Base-by-base conservation (phyloP, 1,140 invertebrate species). In the Halesus radiatus region DNA sequence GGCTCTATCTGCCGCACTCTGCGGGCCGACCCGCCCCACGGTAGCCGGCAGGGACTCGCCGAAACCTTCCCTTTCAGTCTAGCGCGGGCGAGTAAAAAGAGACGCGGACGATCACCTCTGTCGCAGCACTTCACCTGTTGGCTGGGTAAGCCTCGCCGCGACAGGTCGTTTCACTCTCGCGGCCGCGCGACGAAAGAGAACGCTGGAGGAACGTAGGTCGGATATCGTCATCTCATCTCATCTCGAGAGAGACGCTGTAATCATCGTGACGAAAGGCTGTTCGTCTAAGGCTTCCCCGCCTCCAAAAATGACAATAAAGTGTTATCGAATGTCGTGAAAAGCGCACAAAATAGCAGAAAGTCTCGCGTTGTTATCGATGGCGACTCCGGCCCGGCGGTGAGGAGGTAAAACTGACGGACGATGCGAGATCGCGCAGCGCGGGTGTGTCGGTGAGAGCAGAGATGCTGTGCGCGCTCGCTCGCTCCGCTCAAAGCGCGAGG, bases 1-100 rank as follows among this genome's bases (percentile, higher is more conserved):
- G 78, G 78, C 78, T 70, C 68, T 62, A 64, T 79, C 70, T 79
- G 78, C 72, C 78, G 78, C 56, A 56, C 78, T 58, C 78, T 58
- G 37, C n/a, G 22, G 22, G 6, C 13, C 18, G 18, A 18, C 78
- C 53, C 70, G 32, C 50, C 68, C 56, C 70, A 26, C 23, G 56
- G 70, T 32, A 26, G 10, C 37, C 53, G 64, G 18, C 32, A 20
- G 37, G 53, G 54, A 53, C 68, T 22, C 70, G 16, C 26, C 13
- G 13, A 3, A 26, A 56, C 50, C 52, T 70, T 62, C 37, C 76
- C 54, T 72, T 75, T 68, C 76, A 10, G 16, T 66, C 76, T 23
- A 5, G 26, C 72, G 54, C 72, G 7, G 29, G 26, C 22, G 53
- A 75, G 52, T 20, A 23, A 53, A 54, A 10, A 23, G 50, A 54